Base-by-base conservation (phyloP, 1,140 invertebrate genomes). In the Drosophila tani region DNA sequence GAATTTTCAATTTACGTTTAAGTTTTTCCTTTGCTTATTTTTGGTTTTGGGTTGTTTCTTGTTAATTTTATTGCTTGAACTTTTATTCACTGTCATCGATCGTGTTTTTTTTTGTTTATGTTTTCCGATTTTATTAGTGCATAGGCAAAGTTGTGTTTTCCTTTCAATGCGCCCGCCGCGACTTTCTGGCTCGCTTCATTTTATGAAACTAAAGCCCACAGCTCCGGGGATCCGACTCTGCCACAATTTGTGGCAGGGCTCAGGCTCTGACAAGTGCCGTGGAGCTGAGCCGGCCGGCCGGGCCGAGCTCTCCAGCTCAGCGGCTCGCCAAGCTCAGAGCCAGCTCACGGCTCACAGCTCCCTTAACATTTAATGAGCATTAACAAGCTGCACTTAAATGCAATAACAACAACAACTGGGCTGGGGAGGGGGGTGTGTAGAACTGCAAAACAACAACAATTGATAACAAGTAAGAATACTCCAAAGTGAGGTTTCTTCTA, bases 361-460 rank as follows among this genome's bases (percentile, higher is more conserved):
- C 85, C 77, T 90, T 90, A 90, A 87, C 83, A 88, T 87, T 90
- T 90, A 90, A 90, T 90, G 81, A 90, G 85, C 85, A 91, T 90
- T 90, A 90, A 90, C 85, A 90, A 90, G 85, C 86, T 90, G 85
- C 86, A 90, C 85, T 90, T 90, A 85, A 90, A 79, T 79, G 68
- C 82, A 90, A 85, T 81, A 90, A 90, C 85, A 85, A 82, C 57
- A 80, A 65, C 57, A 66, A 43, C 38, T 40, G 12, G 27, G 27
- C 5, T 29, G 17, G 29, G 24, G n/a, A 17, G 58, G 43, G 15
- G 40, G 64, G 53, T 24, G 43, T 24, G 41, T 35, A 64, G 21
- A 74, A 50, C 64, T 24, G 19, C 51, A 70, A 45, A 70, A 45
- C 77, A 79, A 71, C 79, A 85, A 86, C 82, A 90, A 90, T 88